Evolutionary conservation across 2,888 invertebrate species (phyloP), one percentile per base, ranked within the genome.

Genomic region (Andrena hattorfiana): DNA sequence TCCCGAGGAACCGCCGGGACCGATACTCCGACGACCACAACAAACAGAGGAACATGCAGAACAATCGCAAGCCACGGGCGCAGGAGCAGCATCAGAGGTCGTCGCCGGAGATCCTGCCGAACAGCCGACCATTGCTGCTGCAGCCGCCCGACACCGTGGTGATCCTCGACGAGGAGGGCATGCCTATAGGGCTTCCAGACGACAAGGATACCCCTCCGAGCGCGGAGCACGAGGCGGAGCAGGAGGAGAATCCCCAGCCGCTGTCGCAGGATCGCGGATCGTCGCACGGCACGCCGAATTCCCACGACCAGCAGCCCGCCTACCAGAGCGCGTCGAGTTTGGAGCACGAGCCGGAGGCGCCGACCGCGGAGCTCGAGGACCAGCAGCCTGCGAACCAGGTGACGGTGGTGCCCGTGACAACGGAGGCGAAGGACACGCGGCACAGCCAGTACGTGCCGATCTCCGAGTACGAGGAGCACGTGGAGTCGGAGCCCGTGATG

Each of bases 21-120:
- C 84, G 92, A 77, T 92, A 90, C 62, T 87, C 86, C 49, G 92
- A 92, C 8, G 92, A 92, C 7, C 89, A 91, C 51, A 86, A 81
- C 26, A 86, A 89, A 20, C 90, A 87, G 54, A 88, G 90, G 2
- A 89, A 84, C 67, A 48, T 86, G 6, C 67, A 73, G 7, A 90
- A 87, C 49, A 91, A 81, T 68, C 92, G 92, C 1, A 89, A 90
- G 16, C 51, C 82, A 1, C 73, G 89, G n/a, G n/a, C 83, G 2
- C 87, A 85, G 16, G 90, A 86, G n/a, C 86, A 86, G 26, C 77
- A 77, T 63, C 89, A 87, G 7, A 82, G 81, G n/a, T 84, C 84
- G 7, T 81, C 90, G 5, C 86, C 88, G 4, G 91, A 91, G 10
- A 76, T 81, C 0, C 42, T 82, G 1, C 83, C 85, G 2, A 91